Percentiles rank a stretch among this genome's conserved stretches.
phyloP scores from a whole-genome alignment of 2,888 invertebrate genomes.

The Itoplectis maculator region DNA sequence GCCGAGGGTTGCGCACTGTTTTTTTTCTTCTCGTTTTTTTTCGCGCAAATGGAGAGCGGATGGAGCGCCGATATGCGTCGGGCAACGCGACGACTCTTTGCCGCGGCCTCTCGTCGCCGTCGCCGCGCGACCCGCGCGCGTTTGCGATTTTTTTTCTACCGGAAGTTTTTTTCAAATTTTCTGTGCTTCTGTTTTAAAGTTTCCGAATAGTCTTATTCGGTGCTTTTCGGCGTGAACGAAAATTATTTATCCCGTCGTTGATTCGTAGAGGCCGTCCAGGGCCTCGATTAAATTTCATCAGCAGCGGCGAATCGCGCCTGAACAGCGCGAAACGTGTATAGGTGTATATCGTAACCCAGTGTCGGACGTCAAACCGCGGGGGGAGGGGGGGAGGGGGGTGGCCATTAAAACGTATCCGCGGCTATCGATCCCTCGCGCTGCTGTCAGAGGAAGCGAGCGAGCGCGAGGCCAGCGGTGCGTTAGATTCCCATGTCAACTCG shows the following conservation, averaged over 20 bases:
- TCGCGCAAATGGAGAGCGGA: conserved; percentile 22
- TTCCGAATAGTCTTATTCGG: too few relatives aligned
- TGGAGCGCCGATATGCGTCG: not conserved
- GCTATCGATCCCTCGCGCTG: not conserved
- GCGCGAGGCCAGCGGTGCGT: conserved; percentile 44
- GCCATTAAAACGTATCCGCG: not conserved
- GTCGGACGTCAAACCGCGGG: too few relatives aligned
- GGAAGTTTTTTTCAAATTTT: too few relatives aligned
- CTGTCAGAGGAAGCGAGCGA: not conserved
- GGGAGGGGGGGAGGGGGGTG: too few relatives aligned
- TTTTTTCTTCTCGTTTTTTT: conserved; percentile 50
- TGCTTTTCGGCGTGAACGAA: too few relatives aligned
- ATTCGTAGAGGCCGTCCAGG: too few relatives aligned
- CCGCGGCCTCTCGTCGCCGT: conserved; percentile 44
- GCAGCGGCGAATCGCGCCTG: too few relatives aligned
- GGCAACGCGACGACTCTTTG: conserved; percentile 50
- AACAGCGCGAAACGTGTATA: conserved; percentile 19
- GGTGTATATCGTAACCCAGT: not conserved
- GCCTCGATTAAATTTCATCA: too few relatives aligned
- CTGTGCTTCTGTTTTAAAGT: too few relatives aligned
- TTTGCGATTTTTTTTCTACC: too few relatives aligned
- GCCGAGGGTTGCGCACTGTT: conserved; percentile 53
- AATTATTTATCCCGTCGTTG: too few relatives aligned
- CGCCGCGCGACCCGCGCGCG: conserved; percentile 41
- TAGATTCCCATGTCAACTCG: conserved; percentile 78